Evolutionary conservation across 1,140 invertebrate genomes (phyloP).

Genomic region (Helicoverpa zea): DNA sequence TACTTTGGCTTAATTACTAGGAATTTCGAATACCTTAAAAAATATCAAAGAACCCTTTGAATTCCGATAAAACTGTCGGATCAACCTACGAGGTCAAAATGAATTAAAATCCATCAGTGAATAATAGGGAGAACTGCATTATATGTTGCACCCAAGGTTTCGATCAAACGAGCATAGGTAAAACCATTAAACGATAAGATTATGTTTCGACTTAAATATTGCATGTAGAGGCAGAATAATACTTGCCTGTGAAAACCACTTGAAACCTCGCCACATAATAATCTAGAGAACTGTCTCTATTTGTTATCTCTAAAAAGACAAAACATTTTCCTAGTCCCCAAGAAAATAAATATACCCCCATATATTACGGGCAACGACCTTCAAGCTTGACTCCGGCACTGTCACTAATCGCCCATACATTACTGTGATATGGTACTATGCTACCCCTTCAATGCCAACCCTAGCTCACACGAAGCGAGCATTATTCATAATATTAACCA

Average conservation of each 20-base stretch:
- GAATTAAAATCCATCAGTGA: too few species aligned
- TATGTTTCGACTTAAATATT: too few species aligned
- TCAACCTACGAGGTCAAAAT: too few species aligned
- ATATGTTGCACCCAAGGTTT: too few species aligned
- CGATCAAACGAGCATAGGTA: too few species aligned
- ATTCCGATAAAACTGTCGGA: too few species aligned
- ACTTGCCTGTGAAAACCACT: background rate
- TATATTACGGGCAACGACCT: conserved; percentile 27
- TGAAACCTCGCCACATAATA: background rate
- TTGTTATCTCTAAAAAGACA: conserved; percentile 7
- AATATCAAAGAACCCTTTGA: too few species aligned
- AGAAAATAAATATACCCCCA: conserved; percentile 8
- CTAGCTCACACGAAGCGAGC: conserved; percentile 20
- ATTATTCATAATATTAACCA: conserved; percentile 44
- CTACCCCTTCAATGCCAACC: conserved; percentile 20
- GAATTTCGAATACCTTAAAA: too few species aligned
- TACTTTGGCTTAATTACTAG: too few species aligned
- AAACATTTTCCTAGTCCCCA: conserved; percentile 21
- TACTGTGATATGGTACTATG: conserved; percentile 30
- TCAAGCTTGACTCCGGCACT: conserved; percentile 29
- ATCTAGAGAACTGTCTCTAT: background rate
- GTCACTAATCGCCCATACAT: conserved; percentile 43
- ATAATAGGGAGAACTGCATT: too few species aligned
- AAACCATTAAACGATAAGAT: too few species aligned
- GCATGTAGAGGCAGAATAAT: too few species aligned